Conservation (phyloP, 2,113 vertebrate genomes). For the Megaceryle maxima region DNA sequence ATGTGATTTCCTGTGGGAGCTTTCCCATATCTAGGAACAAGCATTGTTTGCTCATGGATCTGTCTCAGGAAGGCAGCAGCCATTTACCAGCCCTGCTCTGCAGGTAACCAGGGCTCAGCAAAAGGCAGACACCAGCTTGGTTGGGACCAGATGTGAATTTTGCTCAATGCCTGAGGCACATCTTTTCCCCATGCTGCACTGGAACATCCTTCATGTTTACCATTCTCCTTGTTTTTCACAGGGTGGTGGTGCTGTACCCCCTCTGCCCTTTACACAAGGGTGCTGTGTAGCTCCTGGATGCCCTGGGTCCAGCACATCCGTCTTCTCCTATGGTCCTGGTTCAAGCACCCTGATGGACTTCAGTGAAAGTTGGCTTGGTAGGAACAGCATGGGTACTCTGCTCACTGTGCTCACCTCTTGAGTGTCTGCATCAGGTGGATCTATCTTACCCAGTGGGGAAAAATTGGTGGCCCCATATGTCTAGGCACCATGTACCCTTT, state of each 20-base stretch:
- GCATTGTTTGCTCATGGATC: accelerated
- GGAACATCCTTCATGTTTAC: neutral
- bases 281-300: neutral
- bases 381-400: neutral
- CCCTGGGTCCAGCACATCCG: neutral
- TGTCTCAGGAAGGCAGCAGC: neutral
- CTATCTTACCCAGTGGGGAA: neutral
- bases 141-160: neutral
- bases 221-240: neutral
- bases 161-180: neutral
- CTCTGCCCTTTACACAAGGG: neutral
- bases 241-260: accelerated
- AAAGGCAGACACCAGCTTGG: neutral
- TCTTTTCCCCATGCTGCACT: neutral
- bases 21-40: neutral
- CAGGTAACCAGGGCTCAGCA: neutral
- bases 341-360: neutral
- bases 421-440: neutral
- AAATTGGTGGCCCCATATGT: accelerated
- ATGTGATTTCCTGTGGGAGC: neutral
- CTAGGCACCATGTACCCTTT: neutral
- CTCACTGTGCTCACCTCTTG: accelerated
- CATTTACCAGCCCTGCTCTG: neutral
- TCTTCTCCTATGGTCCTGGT: neutral
- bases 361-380: neutral